Percentiles rank a stretch among this genome's conserved stretches.
phyloP scores from a whole-genome alignment of 2,797 vertebrate genomes.

The Eurystomus glaucurus region DNA sequence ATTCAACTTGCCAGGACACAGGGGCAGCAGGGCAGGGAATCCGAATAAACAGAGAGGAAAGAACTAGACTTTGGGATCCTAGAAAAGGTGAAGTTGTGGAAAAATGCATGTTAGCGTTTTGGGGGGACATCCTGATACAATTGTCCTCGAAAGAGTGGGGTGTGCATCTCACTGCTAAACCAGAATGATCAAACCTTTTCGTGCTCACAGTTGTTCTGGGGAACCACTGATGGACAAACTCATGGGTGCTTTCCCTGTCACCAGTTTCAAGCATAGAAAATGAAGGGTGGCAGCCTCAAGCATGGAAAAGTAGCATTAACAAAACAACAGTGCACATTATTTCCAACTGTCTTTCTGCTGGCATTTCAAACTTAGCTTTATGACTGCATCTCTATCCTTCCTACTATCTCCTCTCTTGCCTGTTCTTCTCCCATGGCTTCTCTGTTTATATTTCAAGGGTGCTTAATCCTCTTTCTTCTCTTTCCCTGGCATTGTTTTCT shows the following conservation, averaged over 20 bases:
- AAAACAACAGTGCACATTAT: neutral
- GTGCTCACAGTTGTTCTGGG: neutral
- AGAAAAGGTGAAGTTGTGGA: neutral
- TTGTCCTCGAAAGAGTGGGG: fast-evolving
- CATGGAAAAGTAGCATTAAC: neutral
- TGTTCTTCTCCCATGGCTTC: neutral
- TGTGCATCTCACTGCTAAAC: neutral
- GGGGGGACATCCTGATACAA: too few relatives aligned
- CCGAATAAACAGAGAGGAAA: neutral
- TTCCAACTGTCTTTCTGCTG: neutral
- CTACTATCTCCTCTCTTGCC: neutral
- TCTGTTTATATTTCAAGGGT: neutral
- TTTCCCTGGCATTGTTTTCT: neutral
- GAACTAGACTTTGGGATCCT: neutral
- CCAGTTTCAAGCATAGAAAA: neutral
- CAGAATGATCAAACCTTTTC: neutral
- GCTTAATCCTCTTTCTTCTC: neutral
- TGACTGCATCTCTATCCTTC: neutral
- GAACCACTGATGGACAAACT: neutral
- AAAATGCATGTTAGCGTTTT: neutral
- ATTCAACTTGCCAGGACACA: neutral
- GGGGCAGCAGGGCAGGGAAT: neutral
- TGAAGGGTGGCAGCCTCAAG: neutral
- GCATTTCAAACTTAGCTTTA: neutral
- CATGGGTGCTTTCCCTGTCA: neutral